Percentiles rank a stretch among this genome's conserved stretches.
These are phyloP conservation scores for Amorpha juglandis DNA, from an alignment of 2,888 invertebrate species.

Conservation along the genomic window DNA sequence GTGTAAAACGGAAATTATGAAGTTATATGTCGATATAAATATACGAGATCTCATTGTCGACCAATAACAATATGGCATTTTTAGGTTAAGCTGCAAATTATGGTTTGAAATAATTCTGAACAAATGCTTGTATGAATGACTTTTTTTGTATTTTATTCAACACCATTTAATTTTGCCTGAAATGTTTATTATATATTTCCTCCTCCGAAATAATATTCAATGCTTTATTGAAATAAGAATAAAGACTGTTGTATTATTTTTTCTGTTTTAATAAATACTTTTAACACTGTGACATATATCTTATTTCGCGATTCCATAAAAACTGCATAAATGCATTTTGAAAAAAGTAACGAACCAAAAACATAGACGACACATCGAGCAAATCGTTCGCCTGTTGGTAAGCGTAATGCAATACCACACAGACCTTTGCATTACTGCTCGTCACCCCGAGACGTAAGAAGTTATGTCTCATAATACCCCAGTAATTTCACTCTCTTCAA, in stretches of 20 bases:
- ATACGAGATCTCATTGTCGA: conserved; percentile 83
- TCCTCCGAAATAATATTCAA: conserved; percentile 68
- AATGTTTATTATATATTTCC: conserved; percentile 63
- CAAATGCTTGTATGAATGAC: conserved; percentile 41
- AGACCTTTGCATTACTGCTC: too few relatives aligned
- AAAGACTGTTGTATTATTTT: conserved; percentile 83
- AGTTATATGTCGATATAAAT: conserved; percentile 69
- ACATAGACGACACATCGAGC: too few relatives aligned
- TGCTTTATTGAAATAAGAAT: conserved; percentile 82
- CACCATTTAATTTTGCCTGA: conserved; percentile 64
- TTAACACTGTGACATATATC: conserved; percentile 58
- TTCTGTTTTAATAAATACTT: conserved; percentile 74
- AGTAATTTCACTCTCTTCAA: too few relatives aligned
- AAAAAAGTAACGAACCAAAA: too few relatives aligned
- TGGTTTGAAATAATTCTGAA: conserved; percentile 34
- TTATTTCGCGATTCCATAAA: conserved; percentile 40
- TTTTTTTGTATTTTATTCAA: conserved; percentile 28
- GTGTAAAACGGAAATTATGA: conserved; percentile 67
- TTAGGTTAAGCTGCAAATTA: conserved; percentile 73
- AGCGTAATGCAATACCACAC: too few relatives aligned
- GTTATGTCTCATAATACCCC: too few relatives aligned
- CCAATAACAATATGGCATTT: conserved; percentile 84
- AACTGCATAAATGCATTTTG: too few relatives aligned
- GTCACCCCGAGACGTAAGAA: too few relatives aligned
- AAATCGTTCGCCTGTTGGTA: too few relatives aligned